phyloP scores from a whole-genome alignment of 2,888 invertebrate genomes.

The Cosmopolites sordidus region DNA sequence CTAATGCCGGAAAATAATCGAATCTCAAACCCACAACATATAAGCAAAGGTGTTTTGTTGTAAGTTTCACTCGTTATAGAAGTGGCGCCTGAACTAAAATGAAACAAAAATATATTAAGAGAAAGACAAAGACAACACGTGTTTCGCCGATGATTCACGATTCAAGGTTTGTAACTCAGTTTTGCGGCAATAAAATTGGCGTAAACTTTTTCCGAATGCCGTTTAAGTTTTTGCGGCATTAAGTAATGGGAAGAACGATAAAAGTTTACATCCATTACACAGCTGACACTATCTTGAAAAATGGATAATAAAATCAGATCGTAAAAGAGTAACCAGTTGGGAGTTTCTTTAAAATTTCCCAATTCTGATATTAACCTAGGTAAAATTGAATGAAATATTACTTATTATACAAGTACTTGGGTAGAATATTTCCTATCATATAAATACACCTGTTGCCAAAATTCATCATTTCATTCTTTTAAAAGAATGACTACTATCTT shows the following conservation, averaged over 20 bases:
- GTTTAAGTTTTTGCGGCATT: constrained; percentile 11
- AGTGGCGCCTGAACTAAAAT: no score
- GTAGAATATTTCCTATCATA: no score
- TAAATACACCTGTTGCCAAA: no score
- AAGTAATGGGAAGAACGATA: constrained; percentile 12
- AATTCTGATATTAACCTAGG: neutral
- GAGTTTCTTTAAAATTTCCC: neutral
- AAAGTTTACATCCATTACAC: constrained; percentile 18
- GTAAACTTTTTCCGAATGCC: constrained; percentile 11
- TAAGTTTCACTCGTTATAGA: no score
- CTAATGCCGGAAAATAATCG: no score
- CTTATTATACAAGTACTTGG: no score
- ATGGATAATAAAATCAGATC: constrained; percentile 1
- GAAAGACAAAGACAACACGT: no score
- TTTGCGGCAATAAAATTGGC: constrained; percentile 8
- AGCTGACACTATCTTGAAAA: constrained; percentile 18
- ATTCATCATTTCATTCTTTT: no score
- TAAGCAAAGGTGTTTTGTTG: no score
- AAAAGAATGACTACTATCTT: no score
- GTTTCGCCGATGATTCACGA: neutral
- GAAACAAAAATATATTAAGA: no score
- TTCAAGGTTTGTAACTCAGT: constrained; percentile 1
- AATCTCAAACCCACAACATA: no score
- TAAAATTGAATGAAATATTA: neutral
- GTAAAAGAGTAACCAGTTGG: neutral